Evolutionary conservation across 2,797 vertebrate genomes (phyloP), one percentile per base, ranked within the genome.

Genomic region (Lycodopsis pacificus): DNA sequence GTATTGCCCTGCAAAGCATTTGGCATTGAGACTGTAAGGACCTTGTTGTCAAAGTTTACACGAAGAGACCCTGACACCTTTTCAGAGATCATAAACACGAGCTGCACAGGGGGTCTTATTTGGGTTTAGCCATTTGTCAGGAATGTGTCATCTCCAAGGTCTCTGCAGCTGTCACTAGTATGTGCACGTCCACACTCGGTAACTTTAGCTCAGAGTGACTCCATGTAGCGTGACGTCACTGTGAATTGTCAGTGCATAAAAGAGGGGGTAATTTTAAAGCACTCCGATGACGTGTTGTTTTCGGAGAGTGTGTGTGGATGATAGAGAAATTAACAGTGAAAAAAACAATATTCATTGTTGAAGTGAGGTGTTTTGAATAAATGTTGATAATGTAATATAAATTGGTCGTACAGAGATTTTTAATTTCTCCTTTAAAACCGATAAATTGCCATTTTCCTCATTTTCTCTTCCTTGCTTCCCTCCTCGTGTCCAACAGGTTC

Each of bases 401-500:
- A 63, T 59, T 56, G 2, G 1, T 14, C 30, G 15, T 51, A 30
- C 4, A 11, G 22, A 53, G 22, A 22, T 14, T 15, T 56, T 17
- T 30, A 14, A 15, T 46, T 38, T 4, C 5, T 15, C 11, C 2
- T 51, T 53, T 13, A 17, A 27, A 66, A 48, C 32, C 25, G 14
- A n/a, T 13, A 67, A 73, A 65, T 48, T 1, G 15, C 0, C 2
- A 15, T 32, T 64, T 7, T 68, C 4, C 56, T 75, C 13, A 2
- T 27, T 4, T 38, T 76, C 51, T 30, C 20, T 65, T 46, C 4
- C 19, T 58, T 3, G 4, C 15, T 48, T 46, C 4, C 25, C 9
- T 58, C 20, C 32, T 54, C n/a, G 4, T 49, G 63, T 67, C 86
- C 83, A 86, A 86, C 93, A 99, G 98, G 99, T 99, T 93, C 97